Conservation (phyloP, 2,888 invertebrate species). For the Troides aeacus region DNA sequence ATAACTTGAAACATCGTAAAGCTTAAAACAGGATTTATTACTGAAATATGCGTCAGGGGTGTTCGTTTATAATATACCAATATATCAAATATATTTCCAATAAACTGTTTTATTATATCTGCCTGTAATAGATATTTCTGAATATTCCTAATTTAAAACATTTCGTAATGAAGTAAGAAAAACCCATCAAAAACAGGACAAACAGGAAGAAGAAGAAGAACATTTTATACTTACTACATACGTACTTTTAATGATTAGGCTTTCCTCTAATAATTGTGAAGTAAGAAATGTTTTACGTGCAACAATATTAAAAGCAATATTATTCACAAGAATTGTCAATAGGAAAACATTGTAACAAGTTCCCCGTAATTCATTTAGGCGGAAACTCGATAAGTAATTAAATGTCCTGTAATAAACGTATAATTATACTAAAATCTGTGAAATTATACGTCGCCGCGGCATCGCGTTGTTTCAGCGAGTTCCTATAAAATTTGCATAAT, state of each 20-base stretch:
- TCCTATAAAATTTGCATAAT: slow-evolving; percentile 61
- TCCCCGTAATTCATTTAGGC: slow-evolving; percentile 18
- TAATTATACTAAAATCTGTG: slow-evolving; percentile 25
- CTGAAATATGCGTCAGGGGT: slow-evolving; percentile 10
- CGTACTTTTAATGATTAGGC: no score
- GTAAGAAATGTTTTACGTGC: background rate
- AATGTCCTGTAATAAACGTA: slow-evolving; percentile 29
- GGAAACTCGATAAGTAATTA: slow-evolving; percentile 14
- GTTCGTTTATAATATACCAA: slow-evolving; percentile 5
- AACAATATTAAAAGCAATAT: background rate
- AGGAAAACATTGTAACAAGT: background rate
- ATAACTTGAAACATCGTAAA: background rate
- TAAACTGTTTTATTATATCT: background rate
- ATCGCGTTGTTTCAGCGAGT: slow-evolving; percentile 32
- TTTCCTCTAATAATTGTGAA: no score
- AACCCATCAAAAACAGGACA: no score
- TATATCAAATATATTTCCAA: background rate
- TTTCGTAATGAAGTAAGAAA: no score
- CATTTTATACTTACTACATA: no score
- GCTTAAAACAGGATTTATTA: slow-evolving; percentile 20
- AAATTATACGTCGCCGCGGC: slow-evolving; percentile 35
- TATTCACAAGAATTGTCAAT: background rate
- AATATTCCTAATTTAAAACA: no score
- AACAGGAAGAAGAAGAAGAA: no score
- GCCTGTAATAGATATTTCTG: no score